Evolutionary conservation across 2,797 vertebrate species (phyloP).

Genomic region (Cygnus olor): DNA sequence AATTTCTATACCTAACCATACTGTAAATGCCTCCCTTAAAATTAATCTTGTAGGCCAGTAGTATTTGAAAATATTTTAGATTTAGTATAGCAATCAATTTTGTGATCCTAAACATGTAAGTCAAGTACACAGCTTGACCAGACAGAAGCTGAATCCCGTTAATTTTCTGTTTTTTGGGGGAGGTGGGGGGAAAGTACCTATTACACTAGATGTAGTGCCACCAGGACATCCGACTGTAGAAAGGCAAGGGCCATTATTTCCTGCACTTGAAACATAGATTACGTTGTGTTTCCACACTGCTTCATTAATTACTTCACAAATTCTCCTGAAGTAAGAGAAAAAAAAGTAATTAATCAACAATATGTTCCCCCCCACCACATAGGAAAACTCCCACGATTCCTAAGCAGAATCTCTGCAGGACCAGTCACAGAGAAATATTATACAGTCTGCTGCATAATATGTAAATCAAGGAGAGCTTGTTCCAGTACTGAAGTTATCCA

Average conservation of each 20-base stretch:
- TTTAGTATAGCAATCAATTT: neutral
- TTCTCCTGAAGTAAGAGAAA: constrained; percentile 83
- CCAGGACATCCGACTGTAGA: constrained; percentile 98
- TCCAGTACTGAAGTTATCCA: neutral
- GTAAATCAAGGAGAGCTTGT: neutral
- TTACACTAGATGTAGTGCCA: constrained; percentile 94
- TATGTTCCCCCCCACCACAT: neutral
- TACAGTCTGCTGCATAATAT: neutral
- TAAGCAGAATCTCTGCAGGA: neutral
- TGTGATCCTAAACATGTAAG: neutral
- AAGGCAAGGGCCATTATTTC: constrained; percentile 97
- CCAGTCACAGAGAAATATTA: neutral
- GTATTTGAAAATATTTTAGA: neutral
- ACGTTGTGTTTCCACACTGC: constrained; percentile 98
- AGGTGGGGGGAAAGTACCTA: constrained; percentile 80
- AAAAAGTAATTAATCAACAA: neutral
- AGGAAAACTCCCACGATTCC: neutral
- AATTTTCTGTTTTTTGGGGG: too few relatives aligned
- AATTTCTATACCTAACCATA: neutral
- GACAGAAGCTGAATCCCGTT: neutral
- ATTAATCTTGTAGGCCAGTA: neutral
- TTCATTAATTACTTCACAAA: constrained; percentile 97
- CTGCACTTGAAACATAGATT: constrained; percentile 96
- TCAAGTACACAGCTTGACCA: neutral
- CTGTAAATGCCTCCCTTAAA: neutral